These are phyloP conservation scores for Empis stercorea DNA, from an alignment of 2,888 invertebrate species.

Conservation along the genomic window DNA sequence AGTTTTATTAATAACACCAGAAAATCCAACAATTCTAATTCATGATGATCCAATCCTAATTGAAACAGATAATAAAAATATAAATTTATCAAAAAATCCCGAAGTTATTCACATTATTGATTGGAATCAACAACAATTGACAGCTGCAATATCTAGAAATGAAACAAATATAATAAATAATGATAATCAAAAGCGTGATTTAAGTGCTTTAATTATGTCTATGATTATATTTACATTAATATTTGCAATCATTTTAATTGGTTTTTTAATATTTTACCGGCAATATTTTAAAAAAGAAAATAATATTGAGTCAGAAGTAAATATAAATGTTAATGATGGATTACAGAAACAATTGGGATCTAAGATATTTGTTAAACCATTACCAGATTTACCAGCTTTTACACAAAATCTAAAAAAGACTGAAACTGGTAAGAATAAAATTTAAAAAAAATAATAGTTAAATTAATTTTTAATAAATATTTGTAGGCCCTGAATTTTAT, in stretches of 20 bases:
- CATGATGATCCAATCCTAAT: too few species aligned
- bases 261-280: conserved; percentile 28
- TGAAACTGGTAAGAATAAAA: conserved; percentile 8
- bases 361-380: conserved; percentile 20
- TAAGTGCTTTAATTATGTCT: conserved; percentile 24
- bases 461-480: background rate
- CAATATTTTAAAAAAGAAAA: conserved; percentile 6
- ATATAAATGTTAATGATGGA: conserved; percentile 4
- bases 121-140: conserved; percentile 15
- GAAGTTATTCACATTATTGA: conserved; percentile 35
- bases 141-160: conserved; percentile 4
- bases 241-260: conserved; percentile 21
- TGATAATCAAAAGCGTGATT: conserved; percentile 15
- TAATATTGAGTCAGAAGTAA: background rate
- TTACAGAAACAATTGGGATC: background rate
- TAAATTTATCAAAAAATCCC: conserved; percentile 17
- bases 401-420: conserved; percentile 23
- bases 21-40: conserved; percentile 14
- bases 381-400: conserved; percentile 28
- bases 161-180: conserved; percentile 7
- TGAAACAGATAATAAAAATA: background rate
- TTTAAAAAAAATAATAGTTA: too few species aligned
- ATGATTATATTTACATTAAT: conserved; percentile 26
- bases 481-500: conserved; percentile 26
- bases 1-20: conserved; percentile 28